A percentile compares a stretch with the other conserved stretches of the same genome.
These are phyloP conservation scores for Cydia strobilella DNA, from an alignment of 1,140 invertebrate genomes.

Conservation along the genomic window DNA sequence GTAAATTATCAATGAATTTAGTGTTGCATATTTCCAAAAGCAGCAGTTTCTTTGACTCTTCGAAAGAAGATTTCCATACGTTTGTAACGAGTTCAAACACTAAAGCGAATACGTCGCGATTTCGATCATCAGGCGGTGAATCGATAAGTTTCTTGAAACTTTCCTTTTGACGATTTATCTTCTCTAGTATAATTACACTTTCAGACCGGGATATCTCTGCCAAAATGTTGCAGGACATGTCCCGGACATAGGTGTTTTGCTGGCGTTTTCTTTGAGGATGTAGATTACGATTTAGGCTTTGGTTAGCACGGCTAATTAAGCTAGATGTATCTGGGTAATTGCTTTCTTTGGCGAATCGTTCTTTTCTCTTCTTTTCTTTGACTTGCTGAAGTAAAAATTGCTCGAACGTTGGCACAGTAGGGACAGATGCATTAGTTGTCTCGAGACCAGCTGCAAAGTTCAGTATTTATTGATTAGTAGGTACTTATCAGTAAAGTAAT, in stretches of 20 bases:
- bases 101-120: constrained; percentile 53
- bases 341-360: background rate
- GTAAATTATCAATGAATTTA: constrained; percentile 59
- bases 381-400: background rate
- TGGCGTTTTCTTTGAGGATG: constrained; percentile 3
- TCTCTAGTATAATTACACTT: constrained; percentile 51
- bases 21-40: constrained; percentile 64
- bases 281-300: background rate
- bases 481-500: background rate
- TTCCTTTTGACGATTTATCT: constrained; percentile 51
- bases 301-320: background rate
- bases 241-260: background rate
- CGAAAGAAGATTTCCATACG: constrained; percentile 61
- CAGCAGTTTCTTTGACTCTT: constrained; percentile 60
- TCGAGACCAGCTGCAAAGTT: background rate
- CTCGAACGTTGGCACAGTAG: constrained; percentile 6
- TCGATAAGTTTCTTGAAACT: constrained; percentile 52
- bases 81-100: constrained; percentile 63
- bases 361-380: background rate
- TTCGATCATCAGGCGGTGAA: constrained; percentile 44
- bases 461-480: background rate
- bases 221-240: constrained; percentile 3
- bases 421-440: background rate
- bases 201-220: constrained; percentile 46
- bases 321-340: background rate